Conservation (phyloP, 2,888 invertebrate genomes). For the Thecocarcelia acutangulata region DNA sequence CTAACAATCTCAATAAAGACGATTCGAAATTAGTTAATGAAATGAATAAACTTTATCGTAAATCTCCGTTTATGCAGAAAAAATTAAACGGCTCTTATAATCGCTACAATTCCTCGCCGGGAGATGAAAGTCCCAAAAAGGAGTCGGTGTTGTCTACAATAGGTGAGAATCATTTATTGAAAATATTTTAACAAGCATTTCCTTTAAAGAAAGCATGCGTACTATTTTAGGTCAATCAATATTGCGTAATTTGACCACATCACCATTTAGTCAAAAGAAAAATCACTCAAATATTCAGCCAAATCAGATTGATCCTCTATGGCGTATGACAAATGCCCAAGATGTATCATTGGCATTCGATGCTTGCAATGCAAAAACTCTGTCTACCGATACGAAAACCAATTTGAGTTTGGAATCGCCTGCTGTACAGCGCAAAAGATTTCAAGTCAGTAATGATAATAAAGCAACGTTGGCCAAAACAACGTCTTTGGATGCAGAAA, state of each 20-base stretch:
- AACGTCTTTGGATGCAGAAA: slow-evolving; percentile 35
- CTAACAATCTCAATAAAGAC: slow-evolving; percentile 59
- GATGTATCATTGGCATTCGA: slow-evolving; percentile 69
- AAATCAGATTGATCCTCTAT: slow-evolving; percentile 72
- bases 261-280: slow-evolving; percentile 81
- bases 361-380: slow-evolving; percentile 61
- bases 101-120: slow-evolving; percentile 71
- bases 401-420: slow-evolving; percentile 60
- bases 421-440: slow-evolving; percentile 72
- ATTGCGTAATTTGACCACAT: slow-evolving; percentile 79
- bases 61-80: slow-evolving; percentile 80
- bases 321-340: slow-evolving; percentile 71
- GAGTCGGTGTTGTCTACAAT: slow-evolving; percentile 80
- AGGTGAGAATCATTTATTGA: slow-evolving; percentile 72
- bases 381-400: slow-evolving; percentile 62
- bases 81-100: slow-evolving; percentile 75
- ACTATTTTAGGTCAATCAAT: slow-evolving; percentile 78
- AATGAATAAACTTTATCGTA: slow-evolving; percentile 79
- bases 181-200: background rate
- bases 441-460: slow-evolving; percentile 69
- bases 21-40: slow-evolving; percentile 73
- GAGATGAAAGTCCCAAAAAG: slow-evolving; percentile 78
- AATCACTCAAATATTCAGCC: slow-evolving; percentile 71
- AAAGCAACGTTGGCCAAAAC: slow-evolving; percentile 47
- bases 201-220: background rate